These are phyloP conservation scores for Cyclophora punctaria DNA, from an alignment of 2,888 invertebrate species.

Conservation along the genomic window DNA sequence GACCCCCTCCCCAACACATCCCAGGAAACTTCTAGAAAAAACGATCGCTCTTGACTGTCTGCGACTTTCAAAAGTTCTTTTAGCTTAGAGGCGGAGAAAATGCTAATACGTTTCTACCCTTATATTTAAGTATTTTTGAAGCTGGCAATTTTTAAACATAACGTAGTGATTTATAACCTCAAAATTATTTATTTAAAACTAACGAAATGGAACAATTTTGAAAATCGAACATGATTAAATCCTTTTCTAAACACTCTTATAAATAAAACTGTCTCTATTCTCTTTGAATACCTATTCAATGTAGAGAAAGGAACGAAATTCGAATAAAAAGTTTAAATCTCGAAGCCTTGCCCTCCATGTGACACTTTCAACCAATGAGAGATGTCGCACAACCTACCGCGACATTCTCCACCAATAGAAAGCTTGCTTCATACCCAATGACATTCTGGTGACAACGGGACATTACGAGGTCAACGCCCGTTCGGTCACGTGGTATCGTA, in stretches of 20 bases:
- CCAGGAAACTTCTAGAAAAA: constrained; percentile 16
- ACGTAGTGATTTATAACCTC: no score
- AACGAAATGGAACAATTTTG: no score
- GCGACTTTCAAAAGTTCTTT: constrained; percentile 20
- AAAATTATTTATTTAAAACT: no score
- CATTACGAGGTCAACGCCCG: constrained; percentile 53
- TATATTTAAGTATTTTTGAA: no score
- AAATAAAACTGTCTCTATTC: no score
- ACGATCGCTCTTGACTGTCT: no score
- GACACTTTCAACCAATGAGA: constrained; percentile 61
- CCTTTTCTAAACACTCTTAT: no score
- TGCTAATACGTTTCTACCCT: no score
- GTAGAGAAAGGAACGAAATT: no score
- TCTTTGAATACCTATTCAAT: no score
- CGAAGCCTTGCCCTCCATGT: constrained; percentile 45
- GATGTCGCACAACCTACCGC: constrained; percentile 64
- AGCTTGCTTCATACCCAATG: constrained; percentile 58
- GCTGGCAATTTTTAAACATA: no score
- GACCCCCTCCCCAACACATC: constrained; percentile 19
- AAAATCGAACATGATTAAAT: no score
- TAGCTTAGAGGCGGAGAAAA: not conserved
- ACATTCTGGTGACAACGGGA: constrained; percentile 64
- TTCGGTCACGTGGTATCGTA: constrained; percentile 37
- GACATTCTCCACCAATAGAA: constrained; percentile 57
- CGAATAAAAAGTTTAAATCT: constrained; percentile 37